These are phyloP conservation scores for Oxystoma pomonae DNA, from an alignment of 2,888 invertebrate species.

Conservation along the genomic window DNA sequence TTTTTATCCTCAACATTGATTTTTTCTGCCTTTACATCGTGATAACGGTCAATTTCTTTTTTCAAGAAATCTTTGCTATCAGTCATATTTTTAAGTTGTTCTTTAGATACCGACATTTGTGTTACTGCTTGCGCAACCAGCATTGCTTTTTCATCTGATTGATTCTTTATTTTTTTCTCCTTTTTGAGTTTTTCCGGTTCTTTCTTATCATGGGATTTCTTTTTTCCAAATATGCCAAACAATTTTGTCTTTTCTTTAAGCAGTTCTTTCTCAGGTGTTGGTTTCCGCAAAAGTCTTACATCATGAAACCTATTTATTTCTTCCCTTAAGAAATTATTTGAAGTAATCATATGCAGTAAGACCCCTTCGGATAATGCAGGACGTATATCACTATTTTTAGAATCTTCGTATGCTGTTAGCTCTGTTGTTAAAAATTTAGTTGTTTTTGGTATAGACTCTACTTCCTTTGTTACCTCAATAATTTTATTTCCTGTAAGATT, in stretches of 20 bases:
- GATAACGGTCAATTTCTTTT: conserved; percentile 35
- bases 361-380: conserved; percentile 22
- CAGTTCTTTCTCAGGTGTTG: conserved; percentile 14
- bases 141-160: conserved; percentile 15
- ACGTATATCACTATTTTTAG: conserved; percentile 15
- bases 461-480: neutral
- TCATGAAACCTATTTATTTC: conserved; percentile 33
- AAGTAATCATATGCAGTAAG: conserved; percentile 27
- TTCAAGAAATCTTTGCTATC: conserved; percentile 35
- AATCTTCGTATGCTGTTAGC: conserved; percentile 25
- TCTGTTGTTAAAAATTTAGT: conserved; percentile 28
- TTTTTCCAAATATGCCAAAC: conserved; percentile 32
- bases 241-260: conserved; percentile 22
- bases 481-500: neutral
- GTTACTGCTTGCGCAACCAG: conserved; percentile 12
- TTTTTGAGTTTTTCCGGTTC: conserved; percentile 18
- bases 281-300: conserved; percentile 17
- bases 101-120: conserved; percentile 7
- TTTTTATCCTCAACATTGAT: conserved; percentile 13
- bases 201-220: conserved; percentile 31
- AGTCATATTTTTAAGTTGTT: conserved; percentile 23
- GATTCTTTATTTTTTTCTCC: conserved; percentile 23
- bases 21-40: conserved; percentile 27
- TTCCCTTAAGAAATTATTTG: conserved; percentile 32
- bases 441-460: conserved; percentile 25